phyloP scores from a whole-genome alignment of 2,888 invertebrate genomes.

The Cybosia mesomella region DNA sequence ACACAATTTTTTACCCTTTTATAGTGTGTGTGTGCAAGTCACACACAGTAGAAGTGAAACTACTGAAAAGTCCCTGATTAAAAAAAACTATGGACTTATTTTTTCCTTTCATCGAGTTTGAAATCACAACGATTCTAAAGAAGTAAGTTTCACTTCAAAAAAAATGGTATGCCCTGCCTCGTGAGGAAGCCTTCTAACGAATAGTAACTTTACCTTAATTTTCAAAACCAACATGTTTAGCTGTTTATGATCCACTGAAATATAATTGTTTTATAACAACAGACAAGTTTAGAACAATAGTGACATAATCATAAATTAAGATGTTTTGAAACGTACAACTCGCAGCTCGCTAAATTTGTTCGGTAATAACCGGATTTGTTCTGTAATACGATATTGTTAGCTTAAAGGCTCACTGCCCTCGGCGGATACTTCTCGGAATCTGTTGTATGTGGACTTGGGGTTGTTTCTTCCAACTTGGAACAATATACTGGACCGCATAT shows the following conservation, averaged over 20 bases:
- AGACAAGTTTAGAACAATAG: slow-evolving; percentile 1
- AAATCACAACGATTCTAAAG: too few relatives aligned
- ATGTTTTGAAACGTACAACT: slow-evolving; percentile 1
- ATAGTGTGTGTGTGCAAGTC: too few relatives aligned
- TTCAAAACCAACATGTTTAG: neutral
- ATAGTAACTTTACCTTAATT: neutral
- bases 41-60: too few relatives aligned
- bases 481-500: neutral
- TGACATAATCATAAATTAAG: slow-evolving; percentile 5
- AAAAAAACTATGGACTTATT: too few relatives aligned
- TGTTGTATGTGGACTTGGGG: neutral
- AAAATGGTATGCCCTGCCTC: neutral
- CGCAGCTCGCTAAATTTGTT: neutral
- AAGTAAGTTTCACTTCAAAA: too few relatives aligned
- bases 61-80: too few relatives aligned
- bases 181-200: neutral
- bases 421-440: neutral
- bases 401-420: neutral
- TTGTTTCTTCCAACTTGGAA: neutral
- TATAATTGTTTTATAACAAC: slow-evolving; percentile 3
- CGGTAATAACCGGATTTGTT: slow-evolving; percentile 7
- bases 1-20: too few relatives aligned
- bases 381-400: slow-evolving; percentile 9
- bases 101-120: too few relatives aligned
- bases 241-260: neutral